These are phyloP conservation scores for Sycophila texana DNA, from an alignment of 2,888 invertebrate species.

Conservation along the genomic window DNA sequence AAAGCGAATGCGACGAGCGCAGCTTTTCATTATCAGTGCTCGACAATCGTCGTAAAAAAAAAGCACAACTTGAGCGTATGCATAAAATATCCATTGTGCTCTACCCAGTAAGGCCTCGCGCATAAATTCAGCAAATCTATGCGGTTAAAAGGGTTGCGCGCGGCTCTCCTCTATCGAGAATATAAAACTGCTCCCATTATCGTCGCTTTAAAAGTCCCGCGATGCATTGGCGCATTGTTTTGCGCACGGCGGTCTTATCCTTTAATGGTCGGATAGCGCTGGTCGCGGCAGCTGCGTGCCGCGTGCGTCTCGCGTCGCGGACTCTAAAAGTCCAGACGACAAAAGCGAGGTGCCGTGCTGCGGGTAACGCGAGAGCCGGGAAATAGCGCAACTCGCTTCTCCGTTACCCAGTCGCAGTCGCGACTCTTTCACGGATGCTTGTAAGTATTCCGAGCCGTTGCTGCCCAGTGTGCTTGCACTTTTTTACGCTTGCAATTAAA, in stretches of 20 bases:
- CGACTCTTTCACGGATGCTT: slow-evolving; percentile 27
- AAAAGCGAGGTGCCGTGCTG: background rate
- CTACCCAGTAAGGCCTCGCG: background rate
- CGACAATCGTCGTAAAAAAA: background rate
- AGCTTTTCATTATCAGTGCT: slow-evolving; percentile 10
- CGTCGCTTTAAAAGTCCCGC: background rate
- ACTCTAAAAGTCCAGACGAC: background rate
- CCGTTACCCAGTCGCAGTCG: slow-evolving; percentile 18
- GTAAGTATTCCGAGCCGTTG: background rate
- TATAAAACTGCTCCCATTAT: background rate
- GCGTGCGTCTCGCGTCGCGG: slow-evolving; percentile 3
- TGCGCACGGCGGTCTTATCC: slow-evolving; percentile 16
- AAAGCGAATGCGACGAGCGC: background rate
- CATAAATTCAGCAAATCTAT: slow-evolving; percentile 26
- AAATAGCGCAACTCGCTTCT: slow-evolving; percentile 28
- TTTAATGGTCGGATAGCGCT: slow-evolving; percentile 42
- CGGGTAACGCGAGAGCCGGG: slow-evolving; percentile 23
- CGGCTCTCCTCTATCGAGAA: background rate
- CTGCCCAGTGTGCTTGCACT: background rate
- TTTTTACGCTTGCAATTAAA: slow-evolving; percentile 29
- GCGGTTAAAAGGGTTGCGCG: background rate
- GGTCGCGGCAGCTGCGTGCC: slow-evolving; percentile 18
- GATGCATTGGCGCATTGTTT: slow-evolving; percentile 39
- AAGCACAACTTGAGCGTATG: background rate
- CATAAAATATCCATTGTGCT: slow-evolving; percentile 9